Evolutionary conservation across 2,888 invertebrate genomes (phyloP).

Genomic region (Gastrophysa polygoni): DNA sequence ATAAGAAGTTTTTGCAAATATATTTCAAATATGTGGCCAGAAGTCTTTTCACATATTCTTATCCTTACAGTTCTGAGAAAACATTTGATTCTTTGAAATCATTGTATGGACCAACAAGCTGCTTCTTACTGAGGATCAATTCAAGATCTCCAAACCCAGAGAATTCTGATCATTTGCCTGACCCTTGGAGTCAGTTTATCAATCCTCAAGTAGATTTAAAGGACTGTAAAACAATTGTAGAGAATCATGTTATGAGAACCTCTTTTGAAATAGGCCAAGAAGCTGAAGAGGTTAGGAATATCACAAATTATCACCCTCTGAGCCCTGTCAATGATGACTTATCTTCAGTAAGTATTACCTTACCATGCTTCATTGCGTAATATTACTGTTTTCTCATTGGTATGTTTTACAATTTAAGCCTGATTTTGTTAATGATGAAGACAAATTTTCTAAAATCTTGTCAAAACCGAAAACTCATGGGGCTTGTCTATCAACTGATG

Average conservation of each 20-base stretch:
- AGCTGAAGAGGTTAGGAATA: conserved; percentile 53
- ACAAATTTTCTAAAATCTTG: conserved; percentile 34
- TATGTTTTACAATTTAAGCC: conserved; percentile 29
- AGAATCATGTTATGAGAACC: conserved; percentile 43
- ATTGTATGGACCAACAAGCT: conserved; percentile 84
- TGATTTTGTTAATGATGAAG: conserved; percentile 40
- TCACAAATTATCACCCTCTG: conserved; percentile 69
- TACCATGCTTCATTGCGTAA: background rate
- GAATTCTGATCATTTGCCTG: conserved; percentile 67
- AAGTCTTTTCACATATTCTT: background rate
- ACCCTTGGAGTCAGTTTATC: conserved; percentile 86
- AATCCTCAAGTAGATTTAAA: conserved; percentile 59
- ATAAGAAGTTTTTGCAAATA: too few relatives aligned
- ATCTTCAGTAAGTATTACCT: conserved; percentile 40
- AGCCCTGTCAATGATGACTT: conserved; percentile 69
- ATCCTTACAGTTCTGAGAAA: conserved; percentile 72
- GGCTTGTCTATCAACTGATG: conserved; percentile 76
- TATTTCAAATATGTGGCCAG: too few relatives aligned
- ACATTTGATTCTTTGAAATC: conserved; percentile 85
- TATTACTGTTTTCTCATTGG: background rate
- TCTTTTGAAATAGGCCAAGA: conserved; percentile 62
- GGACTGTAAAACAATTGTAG: conserved; percentile 42
- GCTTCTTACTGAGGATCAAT: conserved; percentile 90
- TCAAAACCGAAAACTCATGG: conserved; percentile 67
- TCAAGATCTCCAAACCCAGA: conserved; percentile 70